Evolutionary conservation across 2,113 vertebrate species (phyloP).

Genomic region (Nansenia antarctica): DNA sequence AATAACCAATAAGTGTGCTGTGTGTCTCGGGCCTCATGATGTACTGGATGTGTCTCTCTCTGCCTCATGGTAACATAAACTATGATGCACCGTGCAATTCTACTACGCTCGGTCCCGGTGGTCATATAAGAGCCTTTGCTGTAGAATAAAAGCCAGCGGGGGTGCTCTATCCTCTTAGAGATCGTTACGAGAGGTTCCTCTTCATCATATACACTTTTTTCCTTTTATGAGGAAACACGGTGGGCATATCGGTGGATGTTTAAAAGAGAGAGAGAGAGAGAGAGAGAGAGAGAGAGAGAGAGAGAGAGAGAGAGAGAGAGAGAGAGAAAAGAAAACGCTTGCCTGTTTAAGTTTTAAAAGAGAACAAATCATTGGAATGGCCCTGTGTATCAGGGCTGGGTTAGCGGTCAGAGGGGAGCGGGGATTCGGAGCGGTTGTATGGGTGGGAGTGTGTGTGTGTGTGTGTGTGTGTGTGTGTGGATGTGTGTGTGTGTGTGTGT

Average conservation of each 20-base stretch:
- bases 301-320: too few relatives aligned
- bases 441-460: too few relatives aligned
- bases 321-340: neutral
- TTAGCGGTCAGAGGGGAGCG: neutral
- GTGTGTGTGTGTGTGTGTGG: too few relatives aligned
- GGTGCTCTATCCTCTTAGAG: neutral
- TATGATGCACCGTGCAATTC: neutral
- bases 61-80: neutral
- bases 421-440: neutral
- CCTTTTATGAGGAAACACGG: neutral
- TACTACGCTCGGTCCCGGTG: neutral
- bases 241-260: neutral
- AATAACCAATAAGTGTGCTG: neutral
- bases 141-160: neutral
- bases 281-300: too few relatives aligned
- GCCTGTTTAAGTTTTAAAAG: neutral
- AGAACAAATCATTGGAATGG: neutral
- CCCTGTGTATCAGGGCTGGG: neutral
- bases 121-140: neutral
- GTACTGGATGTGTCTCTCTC: neutral
- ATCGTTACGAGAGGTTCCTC: neutral
- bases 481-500: too few relatives aligned
- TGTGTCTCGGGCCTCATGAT: neutral
- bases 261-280: too few relatives aligned
- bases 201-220: neutral